phyloP scores from a whole-genome alignment of 30 jellyfish, hydroid and myxozoan genomes.

The Morbakka virulenta region DNA sequence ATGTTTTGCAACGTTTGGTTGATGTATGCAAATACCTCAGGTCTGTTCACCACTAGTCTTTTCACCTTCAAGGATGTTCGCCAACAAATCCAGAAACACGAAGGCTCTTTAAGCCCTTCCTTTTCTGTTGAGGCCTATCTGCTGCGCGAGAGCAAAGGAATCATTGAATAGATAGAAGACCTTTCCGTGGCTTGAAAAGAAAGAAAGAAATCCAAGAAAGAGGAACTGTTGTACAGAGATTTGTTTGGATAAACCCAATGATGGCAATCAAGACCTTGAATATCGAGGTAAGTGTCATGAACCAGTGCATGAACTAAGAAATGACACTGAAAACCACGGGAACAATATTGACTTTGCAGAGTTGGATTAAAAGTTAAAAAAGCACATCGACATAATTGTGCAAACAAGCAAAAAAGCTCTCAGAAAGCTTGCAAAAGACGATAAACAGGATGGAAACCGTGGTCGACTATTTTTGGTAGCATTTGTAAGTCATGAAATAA shows the following conservation, averaged over 20 bases:
- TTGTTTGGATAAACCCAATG: neutral
- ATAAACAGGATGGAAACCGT: neutral
- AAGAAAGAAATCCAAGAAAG: slow-evolving; percentile 5
- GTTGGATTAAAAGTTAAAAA: slow-evolving; percentile 17
- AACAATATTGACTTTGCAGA: neutral
- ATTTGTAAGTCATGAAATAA: no score
- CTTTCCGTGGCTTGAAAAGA: no score
- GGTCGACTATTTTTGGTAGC: no score
- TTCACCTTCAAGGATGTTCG: neutral
- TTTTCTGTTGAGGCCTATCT: slow-evolving; percentile 26
- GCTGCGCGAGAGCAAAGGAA: neutral
- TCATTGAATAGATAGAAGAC: neutral
- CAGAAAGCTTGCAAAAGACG: slow-evolving; percentile 2
- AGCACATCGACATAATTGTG: slow-evolving; percentile 9
- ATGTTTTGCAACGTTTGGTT: slow-evolving; percentile 24
- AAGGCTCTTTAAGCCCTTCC: no score
- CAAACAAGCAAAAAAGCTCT: slow-evolving; percentile 16
- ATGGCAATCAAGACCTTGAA: slow-evolving; percentile 23
- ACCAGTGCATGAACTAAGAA: slow-evolving; percentile 22
- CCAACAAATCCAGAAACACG: no score
- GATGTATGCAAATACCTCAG: slow-evolving; percentile 3
- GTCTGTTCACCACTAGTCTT: neutral
- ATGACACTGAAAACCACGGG: neutral
- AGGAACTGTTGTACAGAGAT: slow-evolving; percentile 24
- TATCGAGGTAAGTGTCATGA: slow-evolving; percentile 21